Base-by-base conservation (phyloP, 2,888 invertebrate species). In the Cylloceria caligata region DNA sequence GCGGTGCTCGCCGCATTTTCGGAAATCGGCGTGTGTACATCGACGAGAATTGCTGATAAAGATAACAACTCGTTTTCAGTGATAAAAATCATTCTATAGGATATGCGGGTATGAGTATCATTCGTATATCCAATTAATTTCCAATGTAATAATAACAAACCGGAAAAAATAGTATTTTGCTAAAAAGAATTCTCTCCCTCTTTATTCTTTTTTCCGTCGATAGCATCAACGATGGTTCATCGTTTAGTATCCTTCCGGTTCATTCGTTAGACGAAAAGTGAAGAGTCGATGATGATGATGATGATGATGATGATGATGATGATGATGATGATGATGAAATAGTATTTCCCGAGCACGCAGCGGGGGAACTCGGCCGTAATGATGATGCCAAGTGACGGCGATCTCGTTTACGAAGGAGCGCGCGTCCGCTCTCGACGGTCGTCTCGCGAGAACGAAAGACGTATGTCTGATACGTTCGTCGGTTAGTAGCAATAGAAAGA, bases 401-500 rank as follows among this genome's bases (percentile, higher is more conserved):
- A 76, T 81, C 76, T 75, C 72, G 67, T 45, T 49, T 49, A 60
- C 52, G 73, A 73, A 60, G 39, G 76, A 68, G 68, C 77, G 73
- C 62, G 67, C 71, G 75, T 49, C 52, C 64, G 19, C 42, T 11
- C 24, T 55, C 45, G 57, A 67, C 64, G 42, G 55, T 45, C 65
- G 71, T 62, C 72, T 42, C 42, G 62, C 19, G 30, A 60, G 67
- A 77, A 73, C 62, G 73, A 77, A 73, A 81, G 72, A 81, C 73
- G 68, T 21, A 60, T 68, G 64, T 47, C 36, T 45, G 21, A 42
- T 62, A 65, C 52, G 42, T 72, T 45, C 60, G 60, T 77, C 81
- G 72, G 67, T 77, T 81, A 68, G 68, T 64, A 71, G 68, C 81
- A 77, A 81, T 81, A 55, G 81, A 62, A 27, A 68, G 39, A 21